These are phyloP conservation scores for Orussus abietinus DNA, from an alignment of 1,140 invertebrate genomes.

Conservation along the genomic window DNA sequence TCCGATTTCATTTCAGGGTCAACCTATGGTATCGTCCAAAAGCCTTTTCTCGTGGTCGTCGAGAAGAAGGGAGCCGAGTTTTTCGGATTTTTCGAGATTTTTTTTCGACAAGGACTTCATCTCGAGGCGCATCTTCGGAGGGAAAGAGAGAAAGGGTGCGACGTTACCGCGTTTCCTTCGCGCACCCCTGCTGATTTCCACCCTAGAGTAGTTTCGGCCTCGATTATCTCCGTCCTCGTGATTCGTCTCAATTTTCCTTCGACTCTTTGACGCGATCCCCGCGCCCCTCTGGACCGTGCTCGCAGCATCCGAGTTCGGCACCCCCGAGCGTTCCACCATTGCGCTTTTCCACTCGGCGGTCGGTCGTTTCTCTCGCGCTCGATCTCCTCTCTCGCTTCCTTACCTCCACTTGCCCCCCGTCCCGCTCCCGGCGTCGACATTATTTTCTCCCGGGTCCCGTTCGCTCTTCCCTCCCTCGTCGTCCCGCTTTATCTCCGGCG, in stretches of 20 bases:
- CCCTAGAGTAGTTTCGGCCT: neutral
- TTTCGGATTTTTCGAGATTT: no score
- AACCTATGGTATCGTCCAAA: no score
- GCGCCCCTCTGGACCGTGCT: slow-evolving; percentile 28
- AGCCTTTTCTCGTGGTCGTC: no score
- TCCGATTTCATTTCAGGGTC: no score
- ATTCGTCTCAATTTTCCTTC: slow-evolving; percentile 47
- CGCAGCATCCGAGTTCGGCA: slow-evolving; percentile 19
- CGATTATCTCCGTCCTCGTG: slow-evolving; percentile 9
- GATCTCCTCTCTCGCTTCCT: slow-evolving; percentile 13
- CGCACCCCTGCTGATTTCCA: no score
- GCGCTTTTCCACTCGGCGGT: slow-evolving; percentile 14
- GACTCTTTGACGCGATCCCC: slow-evolving; percentile 37
- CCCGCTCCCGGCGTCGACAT: neutral
- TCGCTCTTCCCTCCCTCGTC: slow-evolving; percentile 17
- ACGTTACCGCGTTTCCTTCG: no score
- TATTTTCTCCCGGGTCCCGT: neutral
- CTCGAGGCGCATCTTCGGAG: no score
- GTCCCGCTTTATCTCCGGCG: no score
- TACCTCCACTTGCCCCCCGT: neutral
- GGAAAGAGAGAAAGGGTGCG: no score
- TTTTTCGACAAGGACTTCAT: no score
- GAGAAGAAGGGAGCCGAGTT: no score
- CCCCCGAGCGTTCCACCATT: neutral
- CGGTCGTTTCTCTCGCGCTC: slow-evolving; percentile 22